Conservation (phyloP, 1,140 invertebrate genomes). For the Trichoplusia ni region DNA sequence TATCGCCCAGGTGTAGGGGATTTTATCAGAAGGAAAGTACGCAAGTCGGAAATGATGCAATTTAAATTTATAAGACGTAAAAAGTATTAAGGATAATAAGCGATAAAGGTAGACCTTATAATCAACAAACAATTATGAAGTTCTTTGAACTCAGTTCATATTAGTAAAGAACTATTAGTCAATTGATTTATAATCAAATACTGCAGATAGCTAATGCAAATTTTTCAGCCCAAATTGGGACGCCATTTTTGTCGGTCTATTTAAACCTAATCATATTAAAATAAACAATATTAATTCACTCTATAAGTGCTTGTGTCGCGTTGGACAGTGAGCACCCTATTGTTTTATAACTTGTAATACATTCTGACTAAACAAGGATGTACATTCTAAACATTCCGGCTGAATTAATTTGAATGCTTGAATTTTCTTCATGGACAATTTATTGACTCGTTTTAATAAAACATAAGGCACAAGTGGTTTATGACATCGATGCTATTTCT, state of each 20-base stretch:
- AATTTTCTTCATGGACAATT: constrained; percentile 39
- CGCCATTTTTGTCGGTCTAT: constrained; percentile 32
- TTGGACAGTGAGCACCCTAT: constrained; percentile 35
- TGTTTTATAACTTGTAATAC: constrained; percentile 39
- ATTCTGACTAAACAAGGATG: constrained; percentile 38
- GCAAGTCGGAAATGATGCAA: background rate
- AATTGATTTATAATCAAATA: constrained; percentile 11
- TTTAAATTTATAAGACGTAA: no score
- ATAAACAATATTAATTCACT: constrained; percentile 32
- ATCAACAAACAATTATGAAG: no score
- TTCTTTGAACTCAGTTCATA: background rate
- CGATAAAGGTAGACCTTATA: background rate
- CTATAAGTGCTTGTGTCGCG: constrained; percentile 27
- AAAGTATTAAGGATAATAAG: background rate
- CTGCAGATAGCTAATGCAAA: constrained; percentile 20
- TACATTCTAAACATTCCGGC: constrained; percentile 35
- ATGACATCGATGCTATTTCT: background rate
- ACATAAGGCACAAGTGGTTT: constrained; percentile 31
- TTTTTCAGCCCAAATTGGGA: constrained; percentile 14
- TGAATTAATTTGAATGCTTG: constrained; percentile 42
- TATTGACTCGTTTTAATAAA: constrained; percentile 34
- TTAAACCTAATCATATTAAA: constrained; percentile 33
- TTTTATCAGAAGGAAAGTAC: background rate
- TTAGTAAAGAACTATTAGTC: background rate
- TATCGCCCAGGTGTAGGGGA: background rate